Evolutionary conservation across 2,797 vertebrate species (phyloP), one percentile per base, ranked within the genome.

Genomic region (Agapornis canus): DNA sequence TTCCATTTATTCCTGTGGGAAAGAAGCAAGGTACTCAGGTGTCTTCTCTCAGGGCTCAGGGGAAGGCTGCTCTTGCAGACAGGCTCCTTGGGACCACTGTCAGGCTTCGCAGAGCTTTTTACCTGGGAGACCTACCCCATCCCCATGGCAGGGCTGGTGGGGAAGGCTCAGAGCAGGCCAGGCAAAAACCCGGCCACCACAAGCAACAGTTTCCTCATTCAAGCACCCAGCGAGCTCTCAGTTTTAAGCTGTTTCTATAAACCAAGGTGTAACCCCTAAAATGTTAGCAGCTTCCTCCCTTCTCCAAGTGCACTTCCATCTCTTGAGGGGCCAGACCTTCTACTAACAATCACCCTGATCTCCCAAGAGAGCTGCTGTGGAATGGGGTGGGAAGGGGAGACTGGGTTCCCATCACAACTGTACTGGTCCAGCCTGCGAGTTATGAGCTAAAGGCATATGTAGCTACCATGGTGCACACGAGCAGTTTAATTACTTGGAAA

Each of bases 221-320:
- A 2, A 40, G 66, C 51, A 35, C 6, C 10, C 1, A 0, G 19
- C 0, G 7, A 0, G 1, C 17, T 64, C 23, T 19, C 5, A 1
- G 3, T 21, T 2, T 21, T 16, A 72, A 70, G 54, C 45, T 2
- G 0, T n/a, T 69, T 39, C 64, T 25, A 51, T 2, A 11, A 63
- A 69, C 23, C 1, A 1, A 49, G 43, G 32, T 0, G 3, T 61
- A 73, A 92, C 29, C 11, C 64, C 5, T 4, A 9, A 49, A 90
- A 83, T 0, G 14, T 21, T 2, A 13, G 43, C 82, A 35, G 76
- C 82, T 77, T 63, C 69, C 49, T 26, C 39, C 5, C 32, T 31
- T 19, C 65, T 23, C 71, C 66, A 18, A 0, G 1, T 2, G 49
- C 25, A 35, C 59, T 73, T 79, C 90, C 51, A 61, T 7, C 49